Conservation (phyloP, 2,888 invertebrate species). For the Stenodema calcarata region DNA sequence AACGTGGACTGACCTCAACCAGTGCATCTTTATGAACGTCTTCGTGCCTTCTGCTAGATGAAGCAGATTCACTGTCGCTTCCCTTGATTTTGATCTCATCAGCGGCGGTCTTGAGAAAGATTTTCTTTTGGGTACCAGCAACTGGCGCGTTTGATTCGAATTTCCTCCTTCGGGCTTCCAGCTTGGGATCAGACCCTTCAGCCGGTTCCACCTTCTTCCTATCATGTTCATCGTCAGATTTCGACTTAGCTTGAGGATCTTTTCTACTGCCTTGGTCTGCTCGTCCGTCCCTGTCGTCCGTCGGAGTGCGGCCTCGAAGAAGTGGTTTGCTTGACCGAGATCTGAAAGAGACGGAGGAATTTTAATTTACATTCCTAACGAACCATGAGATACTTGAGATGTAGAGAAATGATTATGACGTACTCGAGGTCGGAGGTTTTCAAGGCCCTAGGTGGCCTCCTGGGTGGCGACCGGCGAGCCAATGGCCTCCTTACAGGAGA, state of each 20-base stretch:
- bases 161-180: constrained; percentile 66
- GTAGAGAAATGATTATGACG: neutral
- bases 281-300: neutral
- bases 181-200: constrained; percentile 61
- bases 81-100: neutral
- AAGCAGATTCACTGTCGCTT: neutral
- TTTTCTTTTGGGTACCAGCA: constrained; percentile 64
- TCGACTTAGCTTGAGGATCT: neutral
- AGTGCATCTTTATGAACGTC: neutral
- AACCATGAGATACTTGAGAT: neutral
- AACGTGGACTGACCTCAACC: neutral
- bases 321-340: neutral
- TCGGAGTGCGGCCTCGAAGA: neutral
- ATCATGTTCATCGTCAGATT: constrained; percentile 1
- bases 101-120: constrained; percentile 61
- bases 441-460: neutral
- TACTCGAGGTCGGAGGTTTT: neutral
- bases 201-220: neutral
- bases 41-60: neutral
- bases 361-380: neutral
- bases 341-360: neutral
- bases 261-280: neutral
- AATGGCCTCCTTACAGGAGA: neutral
- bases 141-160: constrained; percentile 64
- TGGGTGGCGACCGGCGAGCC: neutral